Conservation (phyloP, 1,140 invertebrate species). For the Telenomus remus region DNA sequence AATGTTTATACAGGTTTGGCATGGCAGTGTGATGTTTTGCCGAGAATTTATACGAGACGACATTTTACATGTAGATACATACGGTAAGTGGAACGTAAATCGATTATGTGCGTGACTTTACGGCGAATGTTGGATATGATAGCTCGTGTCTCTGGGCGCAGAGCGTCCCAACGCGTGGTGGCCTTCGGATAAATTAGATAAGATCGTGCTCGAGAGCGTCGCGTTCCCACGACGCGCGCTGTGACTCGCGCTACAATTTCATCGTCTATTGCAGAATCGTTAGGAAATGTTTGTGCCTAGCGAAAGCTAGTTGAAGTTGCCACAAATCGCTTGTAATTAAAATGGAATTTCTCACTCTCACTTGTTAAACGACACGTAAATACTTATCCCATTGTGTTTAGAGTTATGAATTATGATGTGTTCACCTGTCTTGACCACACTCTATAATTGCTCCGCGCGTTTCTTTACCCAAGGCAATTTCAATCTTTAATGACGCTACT, state of each 20-base stretch:
- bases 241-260: constrained; percentile 54
- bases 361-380: constrained; percentile 41
- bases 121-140: constrained; percentile 59
- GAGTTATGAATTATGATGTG: constrained; percentile 34
- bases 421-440: constrained; percentile 20
- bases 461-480: constrained; percentile 14
- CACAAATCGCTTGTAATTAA: constrained; percentile 53
- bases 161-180: constrained; percentile 49
- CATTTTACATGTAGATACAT: constrained; percentile 42
- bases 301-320: constrained; percentile 41
- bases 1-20: background rate
- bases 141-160: constrained; percentile 54
- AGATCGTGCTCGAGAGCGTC: constrained; percentile 68
- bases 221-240: constrained; percentile 71
- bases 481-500: constrained; percentile 1
- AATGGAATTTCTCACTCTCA: constrained; percentile 53
- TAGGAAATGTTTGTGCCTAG: constrained; percentile 29
- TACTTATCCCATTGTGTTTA: constrained; percentile 29
- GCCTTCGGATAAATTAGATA: constrained; percentile 67
- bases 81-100: constrained; percentile 62
- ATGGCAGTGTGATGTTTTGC: constrained; percentile 26
- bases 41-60: constrained; percentile 48
- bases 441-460: constrained; percentile 18
- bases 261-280: constrained; percentile 43
- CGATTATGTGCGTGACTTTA: constrained; percentile 62